Base-by-base conservation (phyloP, 2,113 vertebrate genomes). In the Notarius quadriscutis region DNA sequence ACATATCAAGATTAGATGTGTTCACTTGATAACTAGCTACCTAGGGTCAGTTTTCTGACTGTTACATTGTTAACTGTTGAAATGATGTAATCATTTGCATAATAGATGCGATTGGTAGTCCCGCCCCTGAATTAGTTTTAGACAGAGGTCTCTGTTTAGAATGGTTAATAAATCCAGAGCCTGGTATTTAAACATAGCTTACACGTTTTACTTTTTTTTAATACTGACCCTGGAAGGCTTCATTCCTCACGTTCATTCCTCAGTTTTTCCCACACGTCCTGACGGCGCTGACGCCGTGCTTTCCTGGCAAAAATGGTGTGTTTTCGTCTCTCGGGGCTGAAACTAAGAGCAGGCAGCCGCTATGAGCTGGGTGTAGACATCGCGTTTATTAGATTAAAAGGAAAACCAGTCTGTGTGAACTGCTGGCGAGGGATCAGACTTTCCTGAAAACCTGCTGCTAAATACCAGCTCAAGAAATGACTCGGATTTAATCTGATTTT, bases 331-430 rank as follows among this genome's bases (percentile, higher is more conserved):
- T n/a, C 2, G 50, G 50, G 74, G 50, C 74, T 14, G 25, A 53
- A 77, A 50, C 48, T 77, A n/a, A 77, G 48, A 53, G 48, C 74
- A 60, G 82, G 51, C 48, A 20, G 83, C 51, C 20, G 2, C 7
- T 84, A 27, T 83, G 17, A 22, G 62, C 53, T 6, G 18, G 22
- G 48, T 67, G 27, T 84, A 58, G 25, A 71, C n/a, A 8, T 41
- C 51, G 22, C 6, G 79, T 80, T 79, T 53, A 81, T 86, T 85
- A 62, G 51, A 80, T 85, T 85, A 81, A 27, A 27, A 22, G 50
- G 82, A 63, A 20, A 18, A 58, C 57, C 18, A 18, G 48, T 7
- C 34, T 48, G 57, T 71, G 65, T 72, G 87, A 48, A 60, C 77
- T 72, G 55, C 87, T 85, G 87, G 57, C 65, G 5, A n/a, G 14